phyloP scores from a whole-genome alignment of 2,113 vertebrate genomes.

The Osmerus eperlanus region DNA sequence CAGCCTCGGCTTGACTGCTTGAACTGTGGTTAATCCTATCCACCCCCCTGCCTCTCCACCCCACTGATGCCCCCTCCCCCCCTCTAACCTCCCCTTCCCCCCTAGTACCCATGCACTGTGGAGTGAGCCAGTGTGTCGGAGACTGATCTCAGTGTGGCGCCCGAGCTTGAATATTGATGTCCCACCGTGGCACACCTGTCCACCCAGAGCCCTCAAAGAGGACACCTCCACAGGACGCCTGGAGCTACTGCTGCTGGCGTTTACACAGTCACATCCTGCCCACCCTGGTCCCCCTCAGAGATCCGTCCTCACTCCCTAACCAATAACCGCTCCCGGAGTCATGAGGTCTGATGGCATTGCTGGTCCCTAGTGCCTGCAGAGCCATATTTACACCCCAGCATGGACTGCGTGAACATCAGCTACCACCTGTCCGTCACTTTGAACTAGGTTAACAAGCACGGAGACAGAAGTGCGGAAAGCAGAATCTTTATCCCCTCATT shows the following conservation, averaged over 20 bases:
- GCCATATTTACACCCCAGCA: too few species aligned
- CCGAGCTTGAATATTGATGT: conserved; percentile 47
- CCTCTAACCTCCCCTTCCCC: not conserved
- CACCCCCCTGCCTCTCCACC: not conserved
- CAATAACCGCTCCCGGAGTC: not conserved
- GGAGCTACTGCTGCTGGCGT: conserved; percentile 1
- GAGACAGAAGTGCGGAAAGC: too few species aligned
- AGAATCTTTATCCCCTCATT: too few species aligned
- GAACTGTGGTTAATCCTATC: conserved; percentile 4
- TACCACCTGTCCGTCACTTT: too few species aligned
- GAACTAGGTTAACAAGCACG: too few species aligned
- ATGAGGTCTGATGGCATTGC: too few species aligned
- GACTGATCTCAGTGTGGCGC: conserved; percentile 48
- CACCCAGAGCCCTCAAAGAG: conserved; percentile 8
- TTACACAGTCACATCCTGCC: conserved; percentile 14
- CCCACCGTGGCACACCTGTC: conserved; percentile 43
- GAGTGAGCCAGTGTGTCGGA: conserved; percentile 32
- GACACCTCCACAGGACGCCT: conserved; percentile 8
- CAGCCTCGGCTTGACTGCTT: too few species aligned
- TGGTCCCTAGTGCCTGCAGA: too few species aligned
- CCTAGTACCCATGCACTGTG: conserved; percentile 18
- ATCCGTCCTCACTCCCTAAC: not conserved
- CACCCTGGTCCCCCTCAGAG: not conserved
- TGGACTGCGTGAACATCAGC: too few species aligned
- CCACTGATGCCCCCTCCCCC: conserved; percentile 17